Base-by-base conservation (phyloP, 2,888 invertebrate species). In the Cryptocephalus moraei region DNA sequence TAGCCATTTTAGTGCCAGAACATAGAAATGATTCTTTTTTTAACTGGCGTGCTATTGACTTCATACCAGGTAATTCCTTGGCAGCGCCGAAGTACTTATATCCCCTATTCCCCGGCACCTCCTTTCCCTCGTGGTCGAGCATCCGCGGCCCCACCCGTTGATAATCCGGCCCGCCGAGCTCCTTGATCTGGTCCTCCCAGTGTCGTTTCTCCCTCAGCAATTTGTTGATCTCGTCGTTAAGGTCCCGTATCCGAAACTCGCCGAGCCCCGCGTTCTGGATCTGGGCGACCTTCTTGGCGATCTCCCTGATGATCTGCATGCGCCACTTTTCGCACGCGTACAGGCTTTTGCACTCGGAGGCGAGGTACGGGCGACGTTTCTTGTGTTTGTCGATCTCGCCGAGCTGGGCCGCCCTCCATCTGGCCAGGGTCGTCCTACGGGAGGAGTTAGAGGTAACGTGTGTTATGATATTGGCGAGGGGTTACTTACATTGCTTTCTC, bases 231-330 rank as follows among this genome's bases (percentile, higher is more conserved):
- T 99, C 97, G 73, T 99, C 99, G 69, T 99, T 99, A 14, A 99
- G 74, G 68, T 99, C 99, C 11, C 99, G 80, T 54, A 99, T 91
- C 22, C 96, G 83, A 68, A 96, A 99, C 72, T 99, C 99, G 3
- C 99, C 99, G n/a, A 99, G 77, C 48, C 99, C 99, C 55, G 99
- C 93, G 73, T 97, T 97, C 69, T 99, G 99, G 67, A 99, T 99
- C 71, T 96, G 94, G 1, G 97, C 91, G 0, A 99, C 97, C 76
- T 99, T 99, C 65, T 94, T 91, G 0, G 97, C 93, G 39, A 99
- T 88, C 73, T 99, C 99, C 47, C 95, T 77, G 47, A 99, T 91
- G 49, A 99, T 94, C 69, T 99, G 96, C 70, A 93, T 78, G 53
- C 99, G 77, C 86, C 94, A 97, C 73, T 92, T 94, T 67, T 99